These are phyloP conservation scores for Crepidodera aurea DNA, from an alignment of 2,888 invertebrate genomes.

Conservation along the genomic window DNA sequence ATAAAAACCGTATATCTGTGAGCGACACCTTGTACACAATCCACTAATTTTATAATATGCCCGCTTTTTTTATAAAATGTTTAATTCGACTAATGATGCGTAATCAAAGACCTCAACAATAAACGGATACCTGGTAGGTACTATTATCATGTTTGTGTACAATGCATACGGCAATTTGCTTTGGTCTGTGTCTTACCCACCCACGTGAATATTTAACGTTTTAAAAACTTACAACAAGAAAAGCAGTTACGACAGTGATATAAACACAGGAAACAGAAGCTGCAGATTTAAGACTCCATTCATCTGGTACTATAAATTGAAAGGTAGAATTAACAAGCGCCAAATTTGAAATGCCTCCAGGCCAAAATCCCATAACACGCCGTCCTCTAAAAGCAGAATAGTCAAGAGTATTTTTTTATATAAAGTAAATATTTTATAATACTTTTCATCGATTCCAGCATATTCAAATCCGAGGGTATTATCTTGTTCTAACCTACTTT, in stretches of 20 bases:
- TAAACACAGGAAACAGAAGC: constrained; percentile 70
- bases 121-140: too few species aligned
- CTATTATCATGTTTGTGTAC: too few species aligned
- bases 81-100: too few species aligned
- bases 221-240: constrained; percentile 46
- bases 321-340: constrained; percentile 61
- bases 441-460: constrained; percentile 63
- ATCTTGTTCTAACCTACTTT: constrained; percentile 69
- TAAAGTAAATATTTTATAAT: not conserved
- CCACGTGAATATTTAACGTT: too few species aligned
- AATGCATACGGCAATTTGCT: too few species aligned
- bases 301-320: constrained; percentile 64
- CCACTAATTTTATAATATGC: too few species aligned
- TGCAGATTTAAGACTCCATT: constrained; percentile 67
- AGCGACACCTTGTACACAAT: too few species aligned
- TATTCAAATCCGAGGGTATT: constrained; percentile 75
- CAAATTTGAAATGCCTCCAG: constrained; percentile 66
- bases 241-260: constrained; percentile 58
- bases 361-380: constrained; percentile 61
- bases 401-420: not conserved
- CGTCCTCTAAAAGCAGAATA: constrained; percentile 44
- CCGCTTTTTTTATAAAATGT: too few species aligned
- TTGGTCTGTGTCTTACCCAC: too few species aligned
- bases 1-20: too few species aligned
- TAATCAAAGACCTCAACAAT: too few species aligned